Evolutionary conservation across 2,113 vertebrate genomes (phyloP).

Genomic region (Noctilio leporinus): DNA sequence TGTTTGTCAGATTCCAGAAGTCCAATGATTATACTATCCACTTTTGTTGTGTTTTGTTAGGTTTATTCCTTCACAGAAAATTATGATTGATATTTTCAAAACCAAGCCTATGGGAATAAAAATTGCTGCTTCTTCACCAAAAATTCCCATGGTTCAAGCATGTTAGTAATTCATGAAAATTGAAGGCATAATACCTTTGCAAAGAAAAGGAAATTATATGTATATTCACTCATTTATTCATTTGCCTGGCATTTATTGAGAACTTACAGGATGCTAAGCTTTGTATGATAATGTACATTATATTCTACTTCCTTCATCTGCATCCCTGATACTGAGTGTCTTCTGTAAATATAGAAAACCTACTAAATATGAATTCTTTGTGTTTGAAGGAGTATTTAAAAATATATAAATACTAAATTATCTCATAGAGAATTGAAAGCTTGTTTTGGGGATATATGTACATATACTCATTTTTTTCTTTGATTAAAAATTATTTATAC

Average conservation of each 20-base stretch:
- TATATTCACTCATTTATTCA: background rate
- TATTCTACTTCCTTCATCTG: background rate
- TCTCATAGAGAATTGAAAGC: background rate
- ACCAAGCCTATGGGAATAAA: conserved; percentile 2
- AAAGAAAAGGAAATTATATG: background rate
- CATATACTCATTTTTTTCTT: conserved; percentile 28
- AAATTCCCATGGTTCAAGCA: background rate
- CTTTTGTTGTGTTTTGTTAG: conserved; percentile 18
- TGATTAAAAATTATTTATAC: conserved; percentile 48
- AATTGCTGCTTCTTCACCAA: background rate
- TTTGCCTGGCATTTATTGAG: background rate
- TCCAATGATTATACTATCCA: background rate
- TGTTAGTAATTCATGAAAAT: background rate
- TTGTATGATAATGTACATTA: background rate
- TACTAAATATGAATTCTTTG: background rate
- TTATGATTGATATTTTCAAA: conserved; percentile 38
- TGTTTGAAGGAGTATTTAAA: background rate
- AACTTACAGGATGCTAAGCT: background rate
- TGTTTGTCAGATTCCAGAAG: conserved; percentile 35
- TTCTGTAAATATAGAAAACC: background rate
- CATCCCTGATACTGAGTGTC: background rate
- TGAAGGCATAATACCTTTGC: background rate
- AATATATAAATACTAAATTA: conserved; percentile 3
- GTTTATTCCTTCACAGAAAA: background rate
- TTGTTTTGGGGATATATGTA: background rate